Evolutionary conservation across 2,797 vertebrate species (phyloP).

Genomic region (Hoplostethus atlanticus): DNA sequence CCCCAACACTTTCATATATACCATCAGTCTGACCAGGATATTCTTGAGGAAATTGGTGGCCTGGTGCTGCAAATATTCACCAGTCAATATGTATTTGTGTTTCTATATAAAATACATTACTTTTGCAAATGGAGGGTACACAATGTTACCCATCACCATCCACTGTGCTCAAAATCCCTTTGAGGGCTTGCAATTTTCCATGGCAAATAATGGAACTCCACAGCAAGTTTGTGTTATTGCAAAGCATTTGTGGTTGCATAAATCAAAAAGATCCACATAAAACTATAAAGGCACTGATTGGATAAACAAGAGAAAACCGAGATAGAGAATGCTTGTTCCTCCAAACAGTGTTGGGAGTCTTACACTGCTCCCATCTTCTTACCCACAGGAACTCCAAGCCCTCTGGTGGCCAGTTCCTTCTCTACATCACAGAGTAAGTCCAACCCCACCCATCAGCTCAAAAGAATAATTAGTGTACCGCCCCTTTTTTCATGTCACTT

Average conservation of each 20-base stretch:
- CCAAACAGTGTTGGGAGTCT: not conserved
- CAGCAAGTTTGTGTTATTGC: not conserved
- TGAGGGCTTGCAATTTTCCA: not conserved
- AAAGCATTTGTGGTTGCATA: not conserved
- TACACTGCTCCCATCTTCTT: constrained; percentile 58
- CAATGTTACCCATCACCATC: too few species aligned
- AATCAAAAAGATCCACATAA: not conserved
- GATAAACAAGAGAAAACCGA: constrained; percentile 29
- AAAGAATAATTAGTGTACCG: constrained; percentile 30
- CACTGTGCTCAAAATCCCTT: too few species aligned
- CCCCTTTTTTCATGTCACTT: constrained; percentile 46
- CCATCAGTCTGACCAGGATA: not conserved
- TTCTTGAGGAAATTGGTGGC: not conserved
- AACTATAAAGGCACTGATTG: constrained; percentile 14
- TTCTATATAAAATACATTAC: not conserved
- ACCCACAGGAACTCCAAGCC: constrained; percentile 90
- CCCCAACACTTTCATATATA: not conserved
- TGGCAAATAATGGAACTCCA: not conserved
- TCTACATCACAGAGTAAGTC: constrained; percentile 91
- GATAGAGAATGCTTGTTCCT: constrained; percentile 6
- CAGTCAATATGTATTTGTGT: not conserved
- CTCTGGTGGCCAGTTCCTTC: constrained; percentile 90
- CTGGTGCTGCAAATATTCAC: not conserved
- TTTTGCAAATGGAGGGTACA: too few species aligned
- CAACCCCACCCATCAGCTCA: constrained; percentile 53